Base-by-base conservation (phyloP, 2,113 vertebrate genomes). In the Nothocercus julius region DNA sequence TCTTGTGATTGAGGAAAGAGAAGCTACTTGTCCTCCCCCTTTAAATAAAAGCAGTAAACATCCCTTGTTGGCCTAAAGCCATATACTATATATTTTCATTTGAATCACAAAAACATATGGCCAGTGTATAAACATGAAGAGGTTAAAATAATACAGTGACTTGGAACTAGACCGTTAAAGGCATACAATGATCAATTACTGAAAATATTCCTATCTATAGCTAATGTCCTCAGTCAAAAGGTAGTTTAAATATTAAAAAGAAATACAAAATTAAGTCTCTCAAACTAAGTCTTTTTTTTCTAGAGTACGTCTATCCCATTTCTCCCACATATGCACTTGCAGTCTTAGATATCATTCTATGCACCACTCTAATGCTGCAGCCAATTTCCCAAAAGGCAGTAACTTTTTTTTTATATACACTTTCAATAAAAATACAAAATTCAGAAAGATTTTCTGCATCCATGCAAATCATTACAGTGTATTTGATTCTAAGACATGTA, bases 361-460 rank as follows among this genome's bases (percentile, higher is more conserved):
- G 77, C 88, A 62, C 86, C 95, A 87, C 93, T 96, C 77, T 90
- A 92, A 79, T 70, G 81, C 83, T 95, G 95, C 93, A 96, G 83
- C 63, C 87, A 92, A 90, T 95, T 96, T 96, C 80, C 93, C 93
- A 96, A 93, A 95, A 82, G 90, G 93, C 62, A 82, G 45, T 87
- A 95, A 82, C 28, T 42, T 51, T 90, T 93, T 93, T 77, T 61
- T 24, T 17, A 19, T 78, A 72, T 15, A 18, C 76, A 72, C 76
- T 89, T 91, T 93, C 85, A 92, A 93, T 80, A 80, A 95, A 96
- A 96, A 96, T 76, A 89, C 80, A 94, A 89, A 96, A 96, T 87
- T 67, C 25, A 80, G 58, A 80, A 89, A 83, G 59, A 81, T 80
- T 95, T 94, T 81, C 90, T 96, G 90, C 85, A 88, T 8, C 42